Conservation (phyloP, 1,140 invertebrate genomes). For the Meloidogyne hapla region DNA sequence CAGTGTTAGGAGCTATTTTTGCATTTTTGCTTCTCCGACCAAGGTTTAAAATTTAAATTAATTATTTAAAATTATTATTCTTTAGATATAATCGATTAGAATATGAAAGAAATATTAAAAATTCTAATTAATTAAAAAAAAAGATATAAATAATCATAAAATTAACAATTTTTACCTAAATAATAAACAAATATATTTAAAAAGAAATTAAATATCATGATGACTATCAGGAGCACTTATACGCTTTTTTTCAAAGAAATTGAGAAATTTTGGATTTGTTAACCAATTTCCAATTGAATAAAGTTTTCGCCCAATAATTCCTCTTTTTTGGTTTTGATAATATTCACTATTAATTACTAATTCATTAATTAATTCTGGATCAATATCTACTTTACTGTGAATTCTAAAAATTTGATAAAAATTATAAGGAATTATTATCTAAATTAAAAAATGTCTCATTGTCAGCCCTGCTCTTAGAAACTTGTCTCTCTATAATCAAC, state of each 20-base stretch:
- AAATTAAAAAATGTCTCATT: too few species aligned
- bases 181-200: neutral
- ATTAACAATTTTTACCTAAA: too few species aligned
- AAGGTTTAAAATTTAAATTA: slow-evolving; percentile 33
- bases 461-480: too few species aligned
- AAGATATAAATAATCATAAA: neutral
- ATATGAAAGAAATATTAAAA: slow-evolving; percentile 42
- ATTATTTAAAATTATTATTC: slow-evolving; percentile 12
- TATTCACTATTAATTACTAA: slow-evolving; percentile 10
- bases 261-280: neutral
- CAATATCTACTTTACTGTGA: slow-evolving; percentile 13
- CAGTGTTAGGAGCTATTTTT: slow-evolving; percentile 42
- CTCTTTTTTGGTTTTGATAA: neutral
- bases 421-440: too few species aligned
- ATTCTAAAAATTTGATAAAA: neutral
- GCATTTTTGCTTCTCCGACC: slow-evolving; percentile 46
- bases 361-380: slow-evolving; percentile 16
- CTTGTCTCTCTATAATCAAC: too few species aligned
- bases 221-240: neutral
- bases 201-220: neutral
- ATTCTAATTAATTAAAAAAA: neutral
- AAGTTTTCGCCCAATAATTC: neutral
- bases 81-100: slow-evolving; percentile 47
- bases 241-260: neutral
- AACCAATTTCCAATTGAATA: neutral